These are phyloP conservation scores for Scaptodrosophila latifasciaeformis DNA, from an alignment of 2,888 invertebrate genomes.

Conservation along the genomic window DNA sequence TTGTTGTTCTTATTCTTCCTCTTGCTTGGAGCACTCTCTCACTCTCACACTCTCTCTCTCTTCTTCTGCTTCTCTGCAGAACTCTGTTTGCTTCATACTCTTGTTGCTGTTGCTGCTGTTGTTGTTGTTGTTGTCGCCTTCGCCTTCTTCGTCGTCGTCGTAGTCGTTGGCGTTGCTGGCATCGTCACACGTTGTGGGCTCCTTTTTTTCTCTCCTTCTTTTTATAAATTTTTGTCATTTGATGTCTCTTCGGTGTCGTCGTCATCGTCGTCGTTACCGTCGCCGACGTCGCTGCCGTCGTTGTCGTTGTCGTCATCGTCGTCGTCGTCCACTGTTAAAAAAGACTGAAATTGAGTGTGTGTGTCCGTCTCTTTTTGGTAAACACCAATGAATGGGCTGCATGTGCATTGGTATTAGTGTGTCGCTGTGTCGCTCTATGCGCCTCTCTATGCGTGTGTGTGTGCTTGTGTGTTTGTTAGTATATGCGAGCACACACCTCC, in stretches of 20 bases:
- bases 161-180: conserved; percentile 30
- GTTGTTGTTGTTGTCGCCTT: background rate
- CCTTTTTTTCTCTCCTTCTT: conserved; percentile 45
- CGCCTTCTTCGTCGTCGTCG: conserved; percentile 16
- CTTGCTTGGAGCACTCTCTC: too few relatives aligned
- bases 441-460: conserved; percentile 8
- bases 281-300: too few relatives aligned
- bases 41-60: too few relatives aligned
- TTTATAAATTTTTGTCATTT: conserved; percentile 65
- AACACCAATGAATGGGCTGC: conserved; percentile 49
- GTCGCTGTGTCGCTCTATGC: conserved; percentile 18
- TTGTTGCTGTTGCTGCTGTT: conserved; percentile 12
- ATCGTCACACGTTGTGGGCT: conserved; percentile 5
- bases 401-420: conserved; percentile 16
- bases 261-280: conserved; percentile 7
- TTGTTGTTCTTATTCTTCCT: too few relatives aligned
- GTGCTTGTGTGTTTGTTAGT: conserved; percentile 18
- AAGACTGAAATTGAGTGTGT: conserved; percentile 32
- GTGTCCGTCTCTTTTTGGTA: conserved; percentile 56
- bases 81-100: conserved; percentile 9
- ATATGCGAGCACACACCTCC: conserved; percentile 35
- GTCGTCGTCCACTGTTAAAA: conserved; percentile 7
- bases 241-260: conserved; percentile 47
- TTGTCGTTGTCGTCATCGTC: too few relatives aligned
- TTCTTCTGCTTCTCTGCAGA: conserved; percentile 38